Evolutionary conservation across 2,888 invertebrate genomes (phyloP), one percentile per base, ranked within the genome.

Genomic region (Norana najaformis): DNA sequence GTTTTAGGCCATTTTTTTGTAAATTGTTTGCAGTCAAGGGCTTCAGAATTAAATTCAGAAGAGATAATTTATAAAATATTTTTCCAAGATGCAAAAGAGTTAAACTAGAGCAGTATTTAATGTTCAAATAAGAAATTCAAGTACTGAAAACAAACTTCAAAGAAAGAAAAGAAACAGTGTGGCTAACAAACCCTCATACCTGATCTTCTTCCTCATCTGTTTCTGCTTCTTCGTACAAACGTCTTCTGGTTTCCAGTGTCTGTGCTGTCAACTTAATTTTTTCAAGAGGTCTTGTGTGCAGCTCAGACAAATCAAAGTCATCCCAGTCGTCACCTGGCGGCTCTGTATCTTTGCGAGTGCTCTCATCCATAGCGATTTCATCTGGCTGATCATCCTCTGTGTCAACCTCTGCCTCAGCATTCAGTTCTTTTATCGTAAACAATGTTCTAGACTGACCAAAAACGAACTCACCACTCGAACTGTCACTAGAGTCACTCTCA

Each of bases 371-470:
- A 23, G 23, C 47, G 23, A 47, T 11, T 69, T 69, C 69, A n/a
- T n/a, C 69, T 1, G 13, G n/a, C 69, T 69, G 30, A 69, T 69
- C 69, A 69, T 69, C 69, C n/a, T 69, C 69, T 8, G 0, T n/a
- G 30, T 69, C 69, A 69, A 3, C n/a, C n/a, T 69, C 69, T 69
- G 6, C 85, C 23, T 85, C 85, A 85, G 36, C 85, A 37, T n/a
- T 85, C 35, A 85, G 18, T 85, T 85, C 85, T 85, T 85, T 35
- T 85, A 85, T 85, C 35, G 85, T 85, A 16, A 85, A 85, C 36
- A 85, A 8, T 30, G 85, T 37, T 85, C 85, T 85, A 3, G 85
- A 85, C 85, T 85, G 85, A 37, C 85, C 85, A 85, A 85, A 85
- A 20, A 85, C 37, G 20, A 85, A 85, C 20, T 85, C 85, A 23